Conservation (phyloP, 1,140 invertebrate genomes). For the Idris sp. region DNA sequence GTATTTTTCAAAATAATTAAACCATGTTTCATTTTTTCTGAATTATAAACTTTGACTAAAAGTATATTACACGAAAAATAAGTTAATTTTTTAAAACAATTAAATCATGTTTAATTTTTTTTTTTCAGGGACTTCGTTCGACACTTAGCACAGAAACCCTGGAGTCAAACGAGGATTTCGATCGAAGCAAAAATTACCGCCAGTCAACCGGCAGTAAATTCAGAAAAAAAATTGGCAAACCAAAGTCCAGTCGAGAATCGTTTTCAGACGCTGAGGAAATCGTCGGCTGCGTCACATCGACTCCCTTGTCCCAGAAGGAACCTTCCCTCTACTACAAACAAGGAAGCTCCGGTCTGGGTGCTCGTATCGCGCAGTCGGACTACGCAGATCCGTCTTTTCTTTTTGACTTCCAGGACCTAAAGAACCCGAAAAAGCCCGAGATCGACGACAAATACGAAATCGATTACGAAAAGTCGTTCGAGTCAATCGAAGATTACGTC, state of each 20-base stretch:
- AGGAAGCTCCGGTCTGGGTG: conserved; percentile 89
- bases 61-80: no score
- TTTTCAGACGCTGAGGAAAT: conserved; percentile 72
- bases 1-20: no score
- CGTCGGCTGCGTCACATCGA: conserved; percentile 60
- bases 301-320: conserved; percentile 39
- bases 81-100: no score
- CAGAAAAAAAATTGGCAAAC: conserved; percentile 66
- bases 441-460: conserved; percentile 81
- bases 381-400: conserved; percentile 88
- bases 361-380: conserved; percentile 90
- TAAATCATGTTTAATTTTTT: no score
- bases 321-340: conserved; percentile 82
- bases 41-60: no score
- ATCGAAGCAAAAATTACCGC: conserved; percentile 69
- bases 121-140: conserved; percentile 66
- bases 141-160: conserved; percentile 75
- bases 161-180: conserved; percentile 72
- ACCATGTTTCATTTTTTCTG: no score
- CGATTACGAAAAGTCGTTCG: conserved; percentile 85
- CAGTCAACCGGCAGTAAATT: conserved; percentile 53
- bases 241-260: conserved; percentile 64
- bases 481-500: conserved; percentile 83
- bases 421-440: conserved; percentile 17
- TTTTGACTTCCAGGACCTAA: conserved; percentile 66